These are phyloP conservation scores for Amblyopsis hoosieri DNA, from an alignment of 2,797 vertebrate genomes.

Conservation along the genomic window DNA sequence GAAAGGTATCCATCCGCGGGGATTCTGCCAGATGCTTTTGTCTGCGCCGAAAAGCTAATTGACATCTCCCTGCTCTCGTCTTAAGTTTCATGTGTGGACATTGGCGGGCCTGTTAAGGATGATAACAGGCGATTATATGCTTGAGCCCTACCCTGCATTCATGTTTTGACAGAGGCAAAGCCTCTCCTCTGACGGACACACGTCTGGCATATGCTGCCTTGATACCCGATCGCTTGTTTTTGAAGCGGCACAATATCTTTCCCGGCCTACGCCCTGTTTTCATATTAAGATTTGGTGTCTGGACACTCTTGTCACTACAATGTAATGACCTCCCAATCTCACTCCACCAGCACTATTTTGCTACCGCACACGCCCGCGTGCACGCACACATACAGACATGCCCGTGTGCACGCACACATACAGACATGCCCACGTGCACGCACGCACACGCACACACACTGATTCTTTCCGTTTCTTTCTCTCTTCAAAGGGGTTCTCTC, in stretches of 20 bases:
- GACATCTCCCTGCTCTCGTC: conserved; percentile 34
- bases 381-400: neutral
- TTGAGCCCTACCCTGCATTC: conserved; percentile 23
- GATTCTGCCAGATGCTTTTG: conserved; percentile 23
- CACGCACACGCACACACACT: conserved; percentile 1
- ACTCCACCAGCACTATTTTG: conserved; percentile 3
- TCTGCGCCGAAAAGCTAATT: conserved; percentile 44
- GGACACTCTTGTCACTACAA: conserved; percentile 19
- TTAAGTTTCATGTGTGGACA: conserved; percentile 50
- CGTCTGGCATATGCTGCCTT: conserved; percentile 75
- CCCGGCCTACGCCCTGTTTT: conserved; percentile 51
- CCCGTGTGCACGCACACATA: neutral
- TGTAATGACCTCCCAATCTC: conserved; percentile 11
- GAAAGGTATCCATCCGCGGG: conserved; percentile 41
- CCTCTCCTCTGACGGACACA: conserved; percentile 52
- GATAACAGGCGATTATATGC: conserved; percentile 42
- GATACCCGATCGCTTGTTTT: conserved; percentile 80
- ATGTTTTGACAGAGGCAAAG: conserved; percentile 33
- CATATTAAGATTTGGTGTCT: conserved; percentile 18
- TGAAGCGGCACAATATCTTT: conserved; percentile 54
- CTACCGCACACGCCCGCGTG: neutral
- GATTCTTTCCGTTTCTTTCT: neutral
- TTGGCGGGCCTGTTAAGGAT: conserved; percentile 28
- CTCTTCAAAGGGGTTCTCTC: conserved; percentile 17
- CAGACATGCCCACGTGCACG: neutral